A percentile compares a stretch with the other conserved stretches of the same genome.
Evolutionary conservation across 2,888 invertebrate species (phyloP).

Genomic region (Elegia similella): DNA sequence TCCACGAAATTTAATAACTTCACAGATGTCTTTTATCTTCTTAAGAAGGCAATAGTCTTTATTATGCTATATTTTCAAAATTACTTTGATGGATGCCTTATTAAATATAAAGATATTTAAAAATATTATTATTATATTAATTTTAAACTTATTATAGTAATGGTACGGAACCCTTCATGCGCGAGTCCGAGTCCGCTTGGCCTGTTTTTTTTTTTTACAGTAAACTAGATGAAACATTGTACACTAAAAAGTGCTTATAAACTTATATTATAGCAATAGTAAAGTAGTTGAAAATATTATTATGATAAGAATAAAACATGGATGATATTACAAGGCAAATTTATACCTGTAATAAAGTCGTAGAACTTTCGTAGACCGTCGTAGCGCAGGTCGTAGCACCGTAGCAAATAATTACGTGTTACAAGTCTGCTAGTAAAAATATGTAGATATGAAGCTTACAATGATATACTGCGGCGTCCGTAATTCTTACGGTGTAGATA

Average conservation of each 20-base stretch:
- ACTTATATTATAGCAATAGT: too few relatives aligned
- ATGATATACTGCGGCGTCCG: too few relatives aligned
- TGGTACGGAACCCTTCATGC: too few relatives aligned
- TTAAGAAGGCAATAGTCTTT: neutral
- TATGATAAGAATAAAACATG: neutral
- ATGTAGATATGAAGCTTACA: too few relatives aligned
- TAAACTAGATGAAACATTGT: too few relatives aligned
- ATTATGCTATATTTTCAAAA: neutral
- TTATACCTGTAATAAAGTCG: neutral
- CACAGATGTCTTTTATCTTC: slow-evolving; percentile 1
- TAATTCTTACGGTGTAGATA: too few relatives aligned
- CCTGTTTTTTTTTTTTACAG: too few relatives aligned
- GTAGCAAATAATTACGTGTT: neutral
- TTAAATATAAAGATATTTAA: neutral
- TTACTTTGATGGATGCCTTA: neutral
- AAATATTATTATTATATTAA: neutral
- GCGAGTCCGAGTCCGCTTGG: too few relatives aligned
- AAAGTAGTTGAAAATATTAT: too few relatives aligned
- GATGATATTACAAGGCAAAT: neutral
- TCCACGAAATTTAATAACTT: neutral
- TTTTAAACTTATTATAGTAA: too few relatives aligned
- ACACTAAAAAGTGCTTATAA: too few relatives aligned
- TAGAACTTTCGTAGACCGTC: slow-evolving; percentile 2
- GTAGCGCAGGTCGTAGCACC: neutral
- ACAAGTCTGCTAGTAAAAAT: too few relatives aligned